Conservation (phyloP, 2,888 invertebrate genomes). For the Cryptops parisi region DNA sequence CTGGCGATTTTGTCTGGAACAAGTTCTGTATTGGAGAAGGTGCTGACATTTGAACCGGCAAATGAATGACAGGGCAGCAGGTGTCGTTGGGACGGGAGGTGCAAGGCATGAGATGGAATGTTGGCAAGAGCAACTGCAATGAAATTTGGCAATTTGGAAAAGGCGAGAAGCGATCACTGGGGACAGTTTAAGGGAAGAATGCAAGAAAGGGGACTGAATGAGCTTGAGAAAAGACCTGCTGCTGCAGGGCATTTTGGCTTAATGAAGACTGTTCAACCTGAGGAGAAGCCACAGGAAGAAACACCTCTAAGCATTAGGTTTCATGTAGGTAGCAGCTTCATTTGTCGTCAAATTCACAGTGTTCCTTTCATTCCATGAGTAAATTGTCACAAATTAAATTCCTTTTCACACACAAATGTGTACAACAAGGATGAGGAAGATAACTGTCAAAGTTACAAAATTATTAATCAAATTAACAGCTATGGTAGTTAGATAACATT, state of each 20-base stretch:
- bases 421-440: too few species aligned
- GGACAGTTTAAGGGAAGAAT: constrained; percentile 13
- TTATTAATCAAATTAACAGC: too few species aligned
- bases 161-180: constrained; percentile 8
- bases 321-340: too few species aligned
- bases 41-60: constrained; percentile 7
- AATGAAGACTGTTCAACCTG: constrained; percentile 13
- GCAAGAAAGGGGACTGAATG: constrained; percentile 2
- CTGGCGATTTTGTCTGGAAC: constrained; percentile 17
- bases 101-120: constrained; percentile 13
- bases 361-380: too few species aligned
- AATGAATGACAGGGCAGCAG: constrained; percentile 7
- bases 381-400: too few species aligned
- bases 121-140: background rate
- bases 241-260: constrained; percentile 8
- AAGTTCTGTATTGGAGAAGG: constrained; percentile 1
- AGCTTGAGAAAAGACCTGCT: constrained; percentile 5
- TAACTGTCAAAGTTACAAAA: too few species aligned
- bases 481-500: too few species aligned
- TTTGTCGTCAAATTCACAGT: too few species aligned
- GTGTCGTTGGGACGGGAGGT: constrained; percentile 15
- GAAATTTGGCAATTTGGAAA: constrained; percentile 2
- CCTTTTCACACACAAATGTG: too few species aligned
- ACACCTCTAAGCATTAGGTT: too few species aligned
- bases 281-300: constrained; percentile 10